These are phyloP conservation scores for Ornithoptera alexandrae DNA, from an alignment of 2,888 invertebrate species.

Conservation along the genomic window DNA sequence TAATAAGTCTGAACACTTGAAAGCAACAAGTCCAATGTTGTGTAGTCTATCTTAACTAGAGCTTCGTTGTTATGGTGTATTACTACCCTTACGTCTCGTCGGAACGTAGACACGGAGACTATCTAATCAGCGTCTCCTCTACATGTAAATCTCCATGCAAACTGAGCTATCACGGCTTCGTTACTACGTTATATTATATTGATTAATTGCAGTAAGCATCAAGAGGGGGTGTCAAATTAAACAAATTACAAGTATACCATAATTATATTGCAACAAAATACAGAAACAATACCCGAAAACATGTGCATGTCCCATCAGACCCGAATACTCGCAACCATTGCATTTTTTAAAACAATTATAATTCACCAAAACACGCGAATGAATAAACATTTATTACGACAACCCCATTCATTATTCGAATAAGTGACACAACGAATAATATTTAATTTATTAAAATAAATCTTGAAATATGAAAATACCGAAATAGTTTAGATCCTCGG, in stretches of 20 bases:
- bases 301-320: conserved; percentile 6
- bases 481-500: too few relatives aligned
- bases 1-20: too few relatives aligned
- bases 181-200: too few relatives aligned
- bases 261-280: conserved; percentile 22
- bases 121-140: too few relatives aligned
- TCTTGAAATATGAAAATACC: too few relatives aligned
- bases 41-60: too few relatives aligned
- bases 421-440: not conserved
- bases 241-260: conserved; percentile 6
- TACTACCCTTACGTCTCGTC: too few relatives aligned
- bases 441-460: not conserved
- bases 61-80: too few relatives aligned
- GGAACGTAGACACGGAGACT: too few relatives aligned
- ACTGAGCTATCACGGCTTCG: too few relatives aligned
- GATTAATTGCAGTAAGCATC: not conserved
- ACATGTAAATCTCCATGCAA: too few relatives aligned
- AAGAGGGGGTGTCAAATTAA: not conserved
- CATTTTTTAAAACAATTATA: not conserved
- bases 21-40: too few relatives aligned
- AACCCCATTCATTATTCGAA: not conserved
- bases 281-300: conserved; percentile 15
- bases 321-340: not conserved
- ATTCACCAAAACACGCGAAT: conserved; percentile 4
- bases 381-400: not conserved